Evolutionary conservation across 2,113 vertebrate species (phyloP).

Genomic region (Bambusicola thoracicus): DNA sequence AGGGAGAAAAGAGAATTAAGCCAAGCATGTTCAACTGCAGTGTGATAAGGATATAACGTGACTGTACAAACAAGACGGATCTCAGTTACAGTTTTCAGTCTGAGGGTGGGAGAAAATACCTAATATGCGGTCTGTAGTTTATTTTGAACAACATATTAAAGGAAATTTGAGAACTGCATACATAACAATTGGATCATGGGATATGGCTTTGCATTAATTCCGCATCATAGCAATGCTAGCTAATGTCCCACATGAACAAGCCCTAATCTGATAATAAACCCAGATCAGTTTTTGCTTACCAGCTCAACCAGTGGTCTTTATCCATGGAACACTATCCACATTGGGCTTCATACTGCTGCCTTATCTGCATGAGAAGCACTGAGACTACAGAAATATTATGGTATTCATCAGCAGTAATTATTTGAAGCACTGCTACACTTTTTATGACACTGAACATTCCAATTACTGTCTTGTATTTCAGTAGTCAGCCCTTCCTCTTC

Average conservation of each 20-base stretch:
- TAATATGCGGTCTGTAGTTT: not conserved
- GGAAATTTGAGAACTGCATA: not conserved
- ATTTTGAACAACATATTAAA: not conserved
- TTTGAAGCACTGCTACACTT: not conserved
- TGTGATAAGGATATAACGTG: not conserved
- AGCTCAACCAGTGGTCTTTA: not conserved
- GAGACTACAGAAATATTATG: not conserved
- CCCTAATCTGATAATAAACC: not conserved
- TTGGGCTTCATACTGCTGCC: not conserved
- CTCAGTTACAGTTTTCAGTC: not conserved
- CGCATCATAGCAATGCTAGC: not conserved
- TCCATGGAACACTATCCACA: not conserved
- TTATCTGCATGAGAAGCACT: not conserved
- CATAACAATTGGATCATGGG: not conserved
- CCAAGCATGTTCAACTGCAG: not conserved
- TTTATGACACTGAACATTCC: not conserved
- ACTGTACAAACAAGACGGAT: not conserved
- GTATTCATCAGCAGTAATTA: not conserved
- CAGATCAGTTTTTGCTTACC: accelerated
- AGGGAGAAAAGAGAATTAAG: not conserved
- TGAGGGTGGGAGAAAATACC: not conserved
- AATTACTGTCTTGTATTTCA: not conserved
- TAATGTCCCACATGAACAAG: not conserved
- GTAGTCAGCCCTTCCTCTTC: not conserved
- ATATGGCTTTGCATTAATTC: not conserved